Conservation (phyloP, 2,888 invertebrate species). For the Zele albiditarsus region DNA sequence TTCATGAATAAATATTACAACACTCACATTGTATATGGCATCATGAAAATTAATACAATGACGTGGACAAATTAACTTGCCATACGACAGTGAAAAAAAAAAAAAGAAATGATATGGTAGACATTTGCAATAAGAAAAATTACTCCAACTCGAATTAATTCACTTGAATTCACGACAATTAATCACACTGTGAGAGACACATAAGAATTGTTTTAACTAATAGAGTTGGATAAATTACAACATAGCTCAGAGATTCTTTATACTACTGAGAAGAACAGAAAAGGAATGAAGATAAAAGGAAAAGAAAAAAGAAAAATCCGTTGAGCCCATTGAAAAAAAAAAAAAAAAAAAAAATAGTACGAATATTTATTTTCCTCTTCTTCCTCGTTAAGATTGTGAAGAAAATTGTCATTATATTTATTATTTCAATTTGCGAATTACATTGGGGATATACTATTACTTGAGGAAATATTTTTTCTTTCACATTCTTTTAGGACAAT, state of each 20-base stretch:
- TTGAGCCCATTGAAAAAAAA: not conserved
- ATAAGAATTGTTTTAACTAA: not conserved
- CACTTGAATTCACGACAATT: not conserved
- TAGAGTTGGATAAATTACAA: slow-evolving; percentile 1
- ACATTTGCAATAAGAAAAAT: not conserved
- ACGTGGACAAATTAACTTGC: not conserved
- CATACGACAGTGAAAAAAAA: not conserved
- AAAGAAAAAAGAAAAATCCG: not conserved
- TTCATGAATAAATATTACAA: not conserved
- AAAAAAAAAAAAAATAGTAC: not conserved
- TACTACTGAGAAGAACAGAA: not conserved
- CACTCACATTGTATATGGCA: not conserved
- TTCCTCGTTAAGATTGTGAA: not conserved
- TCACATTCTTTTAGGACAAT: not conserved
- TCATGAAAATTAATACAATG: not conserved
- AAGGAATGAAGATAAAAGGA: not conserved
- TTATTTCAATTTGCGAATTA: not conserved
- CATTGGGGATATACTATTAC: not conserved
- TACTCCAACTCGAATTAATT: not conserved
- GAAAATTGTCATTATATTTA: not conserved
- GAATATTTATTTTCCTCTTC: not conserved
- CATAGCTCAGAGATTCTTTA: not conserved
- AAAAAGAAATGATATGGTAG: not conserved
- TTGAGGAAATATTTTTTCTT: not conserved
- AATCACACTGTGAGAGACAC: not conserved